Evolutionary conservation across 1,140 invertebrate genomes (phyloP), one percentile per base, ranked within the genome.

Genomic region (Tetramorium alpestre): DNA sequence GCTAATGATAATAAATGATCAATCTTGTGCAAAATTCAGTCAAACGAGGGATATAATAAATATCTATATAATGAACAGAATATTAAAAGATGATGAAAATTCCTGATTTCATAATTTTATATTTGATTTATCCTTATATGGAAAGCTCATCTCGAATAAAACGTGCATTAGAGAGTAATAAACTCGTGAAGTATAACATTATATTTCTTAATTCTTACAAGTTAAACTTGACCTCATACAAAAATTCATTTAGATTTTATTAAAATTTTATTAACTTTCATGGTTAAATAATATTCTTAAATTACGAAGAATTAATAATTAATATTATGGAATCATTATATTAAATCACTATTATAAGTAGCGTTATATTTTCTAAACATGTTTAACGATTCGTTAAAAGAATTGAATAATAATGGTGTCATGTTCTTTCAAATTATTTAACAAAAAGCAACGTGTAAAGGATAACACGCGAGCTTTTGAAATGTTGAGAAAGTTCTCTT

Each of bases 1-100:
- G 18, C 4, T 80, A 38, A 80, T 69, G 47, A 69, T 80, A 54
- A 80, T 67, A 54, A 38, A 67, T 47, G 25, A 64, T 47, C 3
- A 10, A 25, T 41, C 22, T 22, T 77, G 18, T 65, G 25, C 25
- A 5, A 38, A 77, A 76, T 18, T 76, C 13, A 60, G 25, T 58
- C 4, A 0, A 38, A 38, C n/a, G n/a, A 75, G 33, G 3, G 25
- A 33, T 41, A 62, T 41, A 6, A 72, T 4, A 49, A 25, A 22
- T 6, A 25, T 0, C 5, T 16, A 7, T 16, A 7, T 62, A 47
- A 47, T 47, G 2, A 47, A 77, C 18, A n/a, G 18, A n/a, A 22
- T 47, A 41, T 18, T 33, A 18, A 69, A 16, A 47, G 3, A 67
- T 44, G 38, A 65, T 65, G n/a, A 73, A 73, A 13, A 38, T 54